Base-by-base conservation (phyloP, 2,888 invertebrate genomes). In the Pseudeuparius sepicola region DNA sequence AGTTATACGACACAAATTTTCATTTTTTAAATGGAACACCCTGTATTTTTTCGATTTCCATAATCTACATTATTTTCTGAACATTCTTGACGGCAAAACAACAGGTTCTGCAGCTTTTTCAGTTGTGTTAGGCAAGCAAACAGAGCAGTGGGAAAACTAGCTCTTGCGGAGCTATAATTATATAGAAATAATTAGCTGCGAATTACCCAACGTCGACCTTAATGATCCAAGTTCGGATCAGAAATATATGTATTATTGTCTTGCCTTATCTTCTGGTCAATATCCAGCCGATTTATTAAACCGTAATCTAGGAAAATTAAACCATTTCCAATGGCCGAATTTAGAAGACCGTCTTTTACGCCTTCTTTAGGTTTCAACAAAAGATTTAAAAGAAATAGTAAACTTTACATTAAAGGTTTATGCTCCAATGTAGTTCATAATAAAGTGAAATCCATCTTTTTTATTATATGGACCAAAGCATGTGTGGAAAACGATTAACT, bases 221-320 rank as follows among this genome's bases (percentile, higher is more conserved):
- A 20, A 20, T n/a, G 6, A 20, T 20, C n/a, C n/a, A 20, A 20
- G 20, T 20, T 20, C 20, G n/a, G 20, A 20, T 20, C 20, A 20
- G 20, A 20, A 20, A 20, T 20, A 20, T 20, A 3, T 36, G 36
- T n/a, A n/a, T n/a, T n/a, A n/a, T n/a, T n/a, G n/a, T 17, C 36
- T 34, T 31, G 24, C 24, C n/a, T 24, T 35, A 29, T 29, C 12
- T 6, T 27, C 23, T 35, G 34, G 38, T 14, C 34, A 35, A 35
- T 38, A 17, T 25, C 12, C 34, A 6, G 16, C 29, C 14, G 30
- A 38, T 34, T 29, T 35, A 29, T 9, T 25, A n/a, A 23, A 35
- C 6, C 34, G 17, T 15, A 35, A 28, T 25, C 37, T 28, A 34
- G 37, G 37, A 37, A 37, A 37, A 37, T 2, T 34, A 4, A 23